phyloP scores from a whole-genome alignment of 2,113 vertebrate genomes.

The Collichthys lucidus region DNA sequence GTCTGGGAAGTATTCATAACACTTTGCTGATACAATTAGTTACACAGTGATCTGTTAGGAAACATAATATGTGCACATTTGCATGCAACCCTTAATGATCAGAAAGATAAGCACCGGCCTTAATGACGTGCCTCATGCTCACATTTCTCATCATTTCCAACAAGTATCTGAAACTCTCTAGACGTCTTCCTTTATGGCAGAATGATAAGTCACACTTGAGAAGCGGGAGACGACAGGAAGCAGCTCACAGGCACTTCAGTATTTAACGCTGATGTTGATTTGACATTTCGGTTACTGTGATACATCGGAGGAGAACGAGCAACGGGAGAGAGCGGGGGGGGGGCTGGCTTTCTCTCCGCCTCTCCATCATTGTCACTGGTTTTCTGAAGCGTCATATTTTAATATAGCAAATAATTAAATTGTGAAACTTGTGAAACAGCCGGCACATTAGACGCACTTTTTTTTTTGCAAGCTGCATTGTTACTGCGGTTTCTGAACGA shows the following conservation, averaged over 20 bases:
- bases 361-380: constrained; percentile 61
- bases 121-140: background rate
- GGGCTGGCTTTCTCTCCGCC: constrained; percentile 20
- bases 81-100: background rate
- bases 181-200: constrained; percentile 30
- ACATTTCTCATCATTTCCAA: constrained; percentile 20
- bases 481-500: constrained; percentile 1
- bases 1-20: background rate
- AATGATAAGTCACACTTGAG: constrained; percentile 56
- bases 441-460: constrained; percentile 11
- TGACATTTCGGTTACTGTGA: constrained; percentile 70
- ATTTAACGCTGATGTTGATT: constrained; percentile 55
- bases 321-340: constrained; percentile 17
- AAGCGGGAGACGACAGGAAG: constrained; percentile 54
- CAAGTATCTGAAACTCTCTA: constrained; percentile 29
- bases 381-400: constrained; percentile 60
- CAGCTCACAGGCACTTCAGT: constrained; percentile 57
- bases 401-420: constrained; percentile 61
- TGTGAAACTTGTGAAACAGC: constrained; percentile 34
- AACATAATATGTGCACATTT: background rate
- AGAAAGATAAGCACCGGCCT: background rate
- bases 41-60: background rate
- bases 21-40: background rate
- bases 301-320: constrained; percentile 30
- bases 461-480: constrained; percentile 19